These are phyloP conservation scores for Scortum barcoo DNA, from an alignment of 2,113 vertebrate genomes.

Conservation along the genomic window DNA sequence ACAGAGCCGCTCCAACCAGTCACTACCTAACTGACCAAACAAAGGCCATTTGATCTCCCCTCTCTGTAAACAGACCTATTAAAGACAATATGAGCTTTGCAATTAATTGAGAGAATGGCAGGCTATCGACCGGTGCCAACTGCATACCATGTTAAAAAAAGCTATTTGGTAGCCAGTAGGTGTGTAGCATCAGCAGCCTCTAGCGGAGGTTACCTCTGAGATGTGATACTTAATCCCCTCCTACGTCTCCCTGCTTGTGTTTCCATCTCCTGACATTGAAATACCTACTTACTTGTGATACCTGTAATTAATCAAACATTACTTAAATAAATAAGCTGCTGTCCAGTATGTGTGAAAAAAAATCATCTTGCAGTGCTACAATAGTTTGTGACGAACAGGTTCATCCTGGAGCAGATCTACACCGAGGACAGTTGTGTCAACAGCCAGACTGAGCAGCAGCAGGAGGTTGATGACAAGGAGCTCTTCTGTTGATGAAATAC, in stretches of 20 bases:
- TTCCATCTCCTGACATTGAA: background rate
- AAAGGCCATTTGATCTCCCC: conserved; percentile 68
- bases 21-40: conserved; percentile 55
- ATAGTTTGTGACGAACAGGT: background rate
- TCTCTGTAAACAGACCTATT: conserved; percentile 57
- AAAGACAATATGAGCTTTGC: conserved; percentile 62
- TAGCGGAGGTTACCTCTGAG: background rate
- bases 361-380: background rate
- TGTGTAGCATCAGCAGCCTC: conserved; percentile 29
- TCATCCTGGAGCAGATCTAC: background rate
- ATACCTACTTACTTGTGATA: background rate
- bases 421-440: too few relatives aligned
- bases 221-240: conserved; percentile 15
- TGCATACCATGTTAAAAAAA: conserved; percentile 13
- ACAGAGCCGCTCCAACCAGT: conserved; percentile 50
- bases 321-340: background rate
- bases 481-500: conserved; percentile 20
- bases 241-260: background rate
- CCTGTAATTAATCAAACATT: background rate
- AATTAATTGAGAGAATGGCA: conserved; percentile 58
- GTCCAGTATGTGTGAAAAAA: conserved; percentile 6
- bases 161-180: background rate
- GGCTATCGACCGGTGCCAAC: conserved; percentile 18
- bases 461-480: conserved; percentile 21
- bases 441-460: conserved; percentile 20